Percentiles rank a stretch among this genome's conserved stretches.
Evolutionary conservation across 2,888 invertebrate species (phyloP).

Genomic region (Hylaea fasciaria): DNA sequence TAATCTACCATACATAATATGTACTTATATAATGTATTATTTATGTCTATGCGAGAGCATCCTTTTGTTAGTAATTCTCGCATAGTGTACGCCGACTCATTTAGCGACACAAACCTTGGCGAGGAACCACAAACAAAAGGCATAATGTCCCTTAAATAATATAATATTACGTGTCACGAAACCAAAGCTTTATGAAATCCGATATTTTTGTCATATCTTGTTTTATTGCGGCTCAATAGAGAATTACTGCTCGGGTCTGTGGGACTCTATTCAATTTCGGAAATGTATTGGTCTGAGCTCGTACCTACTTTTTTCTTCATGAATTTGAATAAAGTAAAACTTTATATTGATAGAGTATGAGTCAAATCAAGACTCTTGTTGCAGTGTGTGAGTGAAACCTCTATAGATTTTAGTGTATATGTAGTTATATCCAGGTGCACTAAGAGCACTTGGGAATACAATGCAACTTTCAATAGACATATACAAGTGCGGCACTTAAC

Average conservation of each 20-base stretch:
- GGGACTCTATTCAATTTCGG: conserved; percentile 68
- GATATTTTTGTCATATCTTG: conserved; percentile 85
- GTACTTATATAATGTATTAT: not conserved
- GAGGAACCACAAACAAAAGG: conserved; percentile 73
- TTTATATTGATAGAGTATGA: too few species aligned
- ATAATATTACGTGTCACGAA: conserved; percentile 83
- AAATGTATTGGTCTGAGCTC: conserved; percentile 61
- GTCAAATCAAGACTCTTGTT: too few species aligned
- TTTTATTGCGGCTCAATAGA: conserved; percentile 80
- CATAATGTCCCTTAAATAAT: conserved; percentile 79
- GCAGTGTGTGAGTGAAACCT: too few species aligned
- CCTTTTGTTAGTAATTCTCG: conserved; percentile 40
- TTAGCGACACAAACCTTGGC: conserved; percentile 61
- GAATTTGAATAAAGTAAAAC: not conserved
- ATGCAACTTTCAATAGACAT: too few species aligned
- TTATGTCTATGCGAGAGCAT: not conserved
- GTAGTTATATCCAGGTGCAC: too few species aligned
- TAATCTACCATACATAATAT: not conserved
- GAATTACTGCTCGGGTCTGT: conserved; percentile 65
- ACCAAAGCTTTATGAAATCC: conserved; percentile 84
- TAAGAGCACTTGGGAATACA: not conserved
- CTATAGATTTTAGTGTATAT: too few species aligned
- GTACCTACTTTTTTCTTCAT: conserved; percentile 18
- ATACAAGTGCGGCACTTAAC: not conserved
- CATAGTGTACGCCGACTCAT: conserved; percentile 56